Base-by-base conservation (phyloP, 2,888 invertebrate species). In the Pyralis farinalis region DNA sequence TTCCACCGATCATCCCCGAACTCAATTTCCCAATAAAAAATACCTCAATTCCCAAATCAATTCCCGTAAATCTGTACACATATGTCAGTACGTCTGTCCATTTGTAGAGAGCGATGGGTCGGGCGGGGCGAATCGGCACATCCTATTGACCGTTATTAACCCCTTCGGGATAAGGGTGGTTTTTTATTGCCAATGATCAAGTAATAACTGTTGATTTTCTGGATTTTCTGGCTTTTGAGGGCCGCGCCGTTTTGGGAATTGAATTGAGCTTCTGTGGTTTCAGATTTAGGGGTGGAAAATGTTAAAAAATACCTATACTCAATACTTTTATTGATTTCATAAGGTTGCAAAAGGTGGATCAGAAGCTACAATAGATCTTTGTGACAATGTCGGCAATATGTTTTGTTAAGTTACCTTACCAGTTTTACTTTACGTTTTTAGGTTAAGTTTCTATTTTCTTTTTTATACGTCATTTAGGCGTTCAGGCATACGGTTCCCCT, bases 161-260 rank as follows among this genome's bases (percentile, higher is more conserved):
- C 49, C 44, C 49, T 49, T 49, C 34, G 38, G 37, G 44, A 44
- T 27, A 9, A 16, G 38, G 38, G 34, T 36, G 44, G 16, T 44
- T 44, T 44, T 46, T 46, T 44, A 44, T 47, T 34, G 43, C 25
- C 41, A 32, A 39, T 42, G 25, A 46, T 46, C 10, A 27, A 33
- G 38, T 22, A 35, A 34, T 37, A 36, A 10, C 8, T 33, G 33
- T 32, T 32, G 25, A 32, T 32, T 32, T 32, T n/a, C 16, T 6
- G 20, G 32, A 32, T 32, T 32, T 32, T 16, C 16, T 34, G 34
- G 25, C 10, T 25, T 34, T 11, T 34, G 7, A 25, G 8, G 25
- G 25, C 7, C 25, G 16, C 4, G 16, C 4, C 16, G 25, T 25
- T 8, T n/a, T 25, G 25, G 25, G 25, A 25, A 25, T 25, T n/a